Conservation (phyloP, 2,797 vertebrate species). For the Sciaenops ocellatus region DNA sequence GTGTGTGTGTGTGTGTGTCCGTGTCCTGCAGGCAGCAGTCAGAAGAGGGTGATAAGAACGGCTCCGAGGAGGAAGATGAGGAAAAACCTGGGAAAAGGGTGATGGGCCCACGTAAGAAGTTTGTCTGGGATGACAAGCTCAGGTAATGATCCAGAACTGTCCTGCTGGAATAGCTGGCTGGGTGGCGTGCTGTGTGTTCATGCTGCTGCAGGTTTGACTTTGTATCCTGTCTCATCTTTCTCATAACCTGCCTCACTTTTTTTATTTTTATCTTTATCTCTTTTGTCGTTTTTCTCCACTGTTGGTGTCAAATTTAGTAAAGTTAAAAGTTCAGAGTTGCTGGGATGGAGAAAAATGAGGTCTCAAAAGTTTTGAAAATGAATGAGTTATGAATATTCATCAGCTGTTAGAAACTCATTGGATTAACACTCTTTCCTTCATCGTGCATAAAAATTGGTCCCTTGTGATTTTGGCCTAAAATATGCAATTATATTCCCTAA, state of each 20-base stretch:
- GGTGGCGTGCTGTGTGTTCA: not conserved
- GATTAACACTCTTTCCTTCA: not conserved
- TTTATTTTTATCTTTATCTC: not conserved
- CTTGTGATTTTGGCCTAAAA: not conserved
- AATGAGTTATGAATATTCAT: not conserved
- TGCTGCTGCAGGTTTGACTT: not conserved
- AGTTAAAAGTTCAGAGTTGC: not conserved
- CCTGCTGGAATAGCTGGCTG: not conserved
- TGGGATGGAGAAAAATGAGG: not conserved
- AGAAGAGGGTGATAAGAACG: slow-evolving; percentile 94
- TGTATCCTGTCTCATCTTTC: not conserved
- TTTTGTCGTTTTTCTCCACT: not conserved
- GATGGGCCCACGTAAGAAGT: slow-evolving; percentile 97
- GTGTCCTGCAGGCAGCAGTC: slow-evolving; percentile 87
- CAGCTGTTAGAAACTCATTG: not conserved
- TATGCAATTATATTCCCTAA: not conserved
- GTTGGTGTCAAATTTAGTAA: not conserved
- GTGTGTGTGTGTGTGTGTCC: slow-evolving; percentile 14
- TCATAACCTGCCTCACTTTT: not conserved
- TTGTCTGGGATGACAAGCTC: slow-evolving; percentile 96
- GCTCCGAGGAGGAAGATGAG: slow-evolving; percentile 96
- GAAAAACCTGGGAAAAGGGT: slow-evolving; percentile 96
- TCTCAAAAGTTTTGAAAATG: not conserved
- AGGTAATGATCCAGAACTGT: slow-evolving; percentile 81
- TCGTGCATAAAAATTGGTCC: not conserved